These are phyloP conservation scores for Neomicropteryx cornuta DNA, from an alignment of 1,140 invertebrate species.

Conservation along the genomic window DNA sequence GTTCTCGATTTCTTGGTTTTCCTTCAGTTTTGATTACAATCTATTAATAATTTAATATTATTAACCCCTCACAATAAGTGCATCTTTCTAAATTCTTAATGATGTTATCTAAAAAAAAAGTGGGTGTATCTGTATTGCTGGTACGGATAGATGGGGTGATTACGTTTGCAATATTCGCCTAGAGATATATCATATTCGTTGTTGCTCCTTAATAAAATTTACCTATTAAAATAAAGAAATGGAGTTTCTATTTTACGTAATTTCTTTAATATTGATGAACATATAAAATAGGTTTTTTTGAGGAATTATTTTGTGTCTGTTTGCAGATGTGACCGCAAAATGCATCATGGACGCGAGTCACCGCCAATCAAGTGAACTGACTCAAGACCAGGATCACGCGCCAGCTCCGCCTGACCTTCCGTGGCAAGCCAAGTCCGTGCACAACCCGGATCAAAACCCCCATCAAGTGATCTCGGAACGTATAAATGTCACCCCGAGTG, in stretches of 20 bases:
- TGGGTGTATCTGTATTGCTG: too few species aligned
- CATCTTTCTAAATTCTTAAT: too few species aligned
- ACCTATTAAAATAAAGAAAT: background rate
- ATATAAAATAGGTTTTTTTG: background rate
- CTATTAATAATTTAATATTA: too few species aligned
- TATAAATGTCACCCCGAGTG: slow-evolving; percentile 1
- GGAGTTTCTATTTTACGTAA: background rate
- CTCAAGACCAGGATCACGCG: slow-evolving; percentile 2
- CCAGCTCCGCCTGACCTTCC: slow-evolving; percentile 2
- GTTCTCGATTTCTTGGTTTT: too few species aligned
- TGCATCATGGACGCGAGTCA: slow-evolving; percentile 2
- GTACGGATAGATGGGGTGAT: too few species aligned
- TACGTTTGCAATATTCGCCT: background rate
- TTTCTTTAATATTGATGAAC: background rate
- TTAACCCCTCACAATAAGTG: too few species aligned
- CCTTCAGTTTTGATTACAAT: too few species aligned
- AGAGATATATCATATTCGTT: background rate
- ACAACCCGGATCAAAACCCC: slow-evolving; percentile 1
- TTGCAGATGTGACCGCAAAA: background rate
- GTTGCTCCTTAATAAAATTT: background rate
- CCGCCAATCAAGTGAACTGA: slow-evolving; percentile 2
- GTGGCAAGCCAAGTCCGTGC: background rate
- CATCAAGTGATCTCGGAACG: slow-evolving; percentile 3
- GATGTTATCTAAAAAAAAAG: too few species aligned
- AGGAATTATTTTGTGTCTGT: background rate